These are phyloP conservation scores for Oscheius sp. DNA, from an alignment of 2,888 invertebrate species.

Conservation along the genomic window DNA sequence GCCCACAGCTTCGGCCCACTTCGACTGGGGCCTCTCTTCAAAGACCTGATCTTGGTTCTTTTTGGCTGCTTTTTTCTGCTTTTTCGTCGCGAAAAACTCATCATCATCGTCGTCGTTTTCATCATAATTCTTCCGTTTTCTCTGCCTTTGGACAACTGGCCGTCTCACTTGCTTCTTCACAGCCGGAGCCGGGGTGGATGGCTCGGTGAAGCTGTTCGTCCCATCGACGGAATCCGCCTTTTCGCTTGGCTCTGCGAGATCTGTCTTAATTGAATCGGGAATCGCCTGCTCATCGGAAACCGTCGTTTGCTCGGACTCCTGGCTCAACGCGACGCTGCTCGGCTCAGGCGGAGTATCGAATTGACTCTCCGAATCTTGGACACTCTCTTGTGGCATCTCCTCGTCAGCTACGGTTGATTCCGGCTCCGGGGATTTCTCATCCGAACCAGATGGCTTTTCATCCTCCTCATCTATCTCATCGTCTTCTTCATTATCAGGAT, in stretches of 20 bases:
- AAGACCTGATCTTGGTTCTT: not conserved
- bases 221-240: slow-evolving; percentile 30
- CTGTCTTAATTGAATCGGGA: slow-evolving; percentile 14
- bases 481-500: not conserved
- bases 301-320: not conserved
- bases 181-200: slow-evolving; percentile 40
- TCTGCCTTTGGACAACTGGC: slow-evolving; percentile 12
- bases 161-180: slow-evolving; percentile 5
- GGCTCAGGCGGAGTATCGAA: slow-evolving; percentile 5
- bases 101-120: slow-evolving; percentile 45
- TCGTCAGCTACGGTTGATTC: slow-evolving; percentile 1
- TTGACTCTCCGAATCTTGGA: slow-evolving; percentile 11
- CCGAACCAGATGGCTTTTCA: slow-evolving; percentile 23
- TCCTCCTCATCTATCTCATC: not conserved
- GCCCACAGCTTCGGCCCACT: slow-evolving; percentile 27
- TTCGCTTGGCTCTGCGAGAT: not conserved
- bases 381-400: slow-evolving; percentile 8
- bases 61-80: slow-evolving; percentile 21
- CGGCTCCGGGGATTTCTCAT: slow-evolving; percentile 29
- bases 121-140: slow-evolving; percentile 43
- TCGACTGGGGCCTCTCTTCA: slow-evolving; percentile 9
- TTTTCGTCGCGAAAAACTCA: slow-evolving; percentile 37
- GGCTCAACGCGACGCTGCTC: not conserved
- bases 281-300: slow-evolving; percentile 2
- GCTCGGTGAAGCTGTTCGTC: slow-evolving; percentile 45